These are phyloP conservation scores for Otolemur garnettii DNA, from an alignment of 2,113 vertebrate genomes.

Conservation along the genomic window DNA sequence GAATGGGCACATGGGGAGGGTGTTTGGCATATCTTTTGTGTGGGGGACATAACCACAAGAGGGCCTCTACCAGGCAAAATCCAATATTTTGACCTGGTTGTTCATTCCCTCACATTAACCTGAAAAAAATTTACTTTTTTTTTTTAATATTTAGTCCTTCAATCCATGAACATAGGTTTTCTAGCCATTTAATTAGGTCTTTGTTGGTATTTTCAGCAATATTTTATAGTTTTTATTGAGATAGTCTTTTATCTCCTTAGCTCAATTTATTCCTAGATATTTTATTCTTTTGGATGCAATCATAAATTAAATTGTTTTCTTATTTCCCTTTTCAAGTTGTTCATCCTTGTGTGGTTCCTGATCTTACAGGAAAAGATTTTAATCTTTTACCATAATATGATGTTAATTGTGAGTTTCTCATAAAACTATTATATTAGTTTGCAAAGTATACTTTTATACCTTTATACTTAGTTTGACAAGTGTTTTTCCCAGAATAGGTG, in stretches of 20 bases:
- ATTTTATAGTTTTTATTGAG: not conserved
- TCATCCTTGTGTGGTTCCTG: not conserved
- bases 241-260: not conserved
- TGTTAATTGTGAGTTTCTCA: not conserved
- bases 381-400: not conserved
- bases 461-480: no score
- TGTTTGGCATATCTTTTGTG: no score
- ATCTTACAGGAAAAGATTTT: not conserved
- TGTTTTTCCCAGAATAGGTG: not conserved
- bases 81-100: no score
- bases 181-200: not conserved
- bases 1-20: no score
- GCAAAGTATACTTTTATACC: not conserved
- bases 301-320: not conserved
- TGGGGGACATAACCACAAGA: no score
- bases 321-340: not conserved
- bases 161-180: not conserved
- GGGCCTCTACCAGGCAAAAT: no score
- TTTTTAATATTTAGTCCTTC: not conserved
- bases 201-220: not conserved
- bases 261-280: not conserved
- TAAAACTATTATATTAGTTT: conserved; percentile 21
- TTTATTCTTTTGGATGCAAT: not conserved
- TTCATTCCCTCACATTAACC: no score
- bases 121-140: not conserved